Evolutionary conservation across 2,113 vertebrate genomes (phyloP), one percentile per base, ranked within the genome.

Genomic region (Psittacus erithacus): DNA sequence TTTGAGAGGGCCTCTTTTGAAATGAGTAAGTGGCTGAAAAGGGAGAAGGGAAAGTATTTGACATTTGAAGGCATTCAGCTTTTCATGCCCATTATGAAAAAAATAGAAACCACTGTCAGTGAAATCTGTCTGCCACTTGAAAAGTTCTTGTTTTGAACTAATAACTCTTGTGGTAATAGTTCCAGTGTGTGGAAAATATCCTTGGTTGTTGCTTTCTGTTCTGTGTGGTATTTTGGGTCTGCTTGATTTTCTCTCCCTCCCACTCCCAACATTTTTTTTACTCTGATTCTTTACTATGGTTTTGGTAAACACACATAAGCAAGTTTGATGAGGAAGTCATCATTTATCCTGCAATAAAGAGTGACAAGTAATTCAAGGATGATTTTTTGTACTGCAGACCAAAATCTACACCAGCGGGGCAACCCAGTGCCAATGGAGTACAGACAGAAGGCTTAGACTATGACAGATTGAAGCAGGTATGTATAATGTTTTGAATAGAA

Each of bases 381-480:
- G 22, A 97, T 31, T 83, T 91, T 95, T 86, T 79, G 93, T 96
- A 93, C 91, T 92, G 69, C 98, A 99, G 99, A 98, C 99, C 99
- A 94, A 99, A 99, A 97, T 99, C 99, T 92, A 98, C 99, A 92
- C 98, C 99, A 67, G 98, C 98, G 6, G 99, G 98, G 79, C 99
- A 99, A 96, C 98, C 98, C 97, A 99, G 98, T 98, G 98, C 99
- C 98, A 99, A 99, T 8, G 99, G 99, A 94, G 98, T 99, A 95
- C 98, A 99, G 97, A 98, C 98, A 82, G 99, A 99, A 98, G 94
- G 98, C 39, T 97, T 99, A 27, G 99, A 99, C 97, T 99, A 99
- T 29, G 99, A 99, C 97, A 98, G 99, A 96, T 98, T 99, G 98
- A 99, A 99, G 97, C 99, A 99, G 99, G 99, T 99, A 96, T 4